These are phyloP conservation scores for Tenthredo distinguenda DNA, from an alignment of 2,888 invertebrate genomes.

Conservation along the genomic window DNA sequence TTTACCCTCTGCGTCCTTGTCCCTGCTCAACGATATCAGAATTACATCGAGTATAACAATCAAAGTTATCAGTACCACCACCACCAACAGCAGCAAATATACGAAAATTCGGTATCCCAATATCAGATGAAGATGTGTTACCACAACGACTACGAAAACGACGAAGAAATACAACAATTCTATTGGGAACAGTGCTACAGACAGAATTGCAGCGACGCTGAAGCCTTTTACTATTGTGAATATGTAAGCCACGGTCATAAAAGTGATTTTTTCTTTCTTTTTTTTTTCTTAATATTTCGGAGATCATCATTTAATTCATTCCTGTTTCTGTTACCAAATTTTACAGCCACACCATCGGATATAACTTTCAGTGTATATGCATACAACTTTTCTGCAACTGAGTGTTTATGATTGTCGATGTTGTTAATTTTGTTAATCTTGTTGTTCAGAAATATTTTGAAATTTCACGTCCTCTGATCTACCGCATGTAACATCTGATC, in stretches of 20 bases:
- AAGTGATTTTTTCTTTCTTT: constrained; percentile 64
- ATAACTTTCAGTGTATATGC: neutral
- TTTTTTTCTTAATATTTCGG: constrained; percentile 66
- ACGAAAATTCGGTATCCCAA: constrained; percentile 75
- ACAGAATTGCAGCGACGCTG: constrained; percentile 74
- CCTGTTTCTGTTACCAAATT: neutral
- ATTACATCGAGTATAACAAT: constrained; percentile 70
- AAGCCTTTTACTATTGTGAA: constrained; percentile 77
- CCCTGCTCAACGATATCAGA: constrained; percentile 76
- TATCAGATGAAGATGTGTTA: constrained; percentile 77
- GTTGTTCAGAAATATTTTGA: neutral
- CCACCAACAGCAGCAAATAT: constrained; percentile 72
- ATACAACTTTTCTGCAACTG: neutral
- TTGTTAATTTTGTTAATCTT: neutral
- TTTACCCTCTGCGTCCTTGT: constrained; percentile 77
- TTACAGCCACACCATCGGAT: neutral
- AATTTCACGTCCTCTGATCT: neutral
- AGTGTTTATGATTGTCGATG: neutral
- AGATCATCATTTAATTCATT: neutral
- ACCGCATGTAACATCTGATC: neutral
- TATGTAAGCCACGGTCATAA: constrained; percentile 70
- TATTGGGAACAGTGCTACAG: constrained; percentile 77
- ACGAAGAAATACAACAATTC: constrained; percentile 76
- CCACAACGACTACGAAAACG: constrained; percentile 76
- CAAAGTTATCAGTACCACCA: constrained; percentile 63